Base-by-base conservation (phyloP, 2,113 vertebrate genomes). In the Cercocebus atys region DNA sequence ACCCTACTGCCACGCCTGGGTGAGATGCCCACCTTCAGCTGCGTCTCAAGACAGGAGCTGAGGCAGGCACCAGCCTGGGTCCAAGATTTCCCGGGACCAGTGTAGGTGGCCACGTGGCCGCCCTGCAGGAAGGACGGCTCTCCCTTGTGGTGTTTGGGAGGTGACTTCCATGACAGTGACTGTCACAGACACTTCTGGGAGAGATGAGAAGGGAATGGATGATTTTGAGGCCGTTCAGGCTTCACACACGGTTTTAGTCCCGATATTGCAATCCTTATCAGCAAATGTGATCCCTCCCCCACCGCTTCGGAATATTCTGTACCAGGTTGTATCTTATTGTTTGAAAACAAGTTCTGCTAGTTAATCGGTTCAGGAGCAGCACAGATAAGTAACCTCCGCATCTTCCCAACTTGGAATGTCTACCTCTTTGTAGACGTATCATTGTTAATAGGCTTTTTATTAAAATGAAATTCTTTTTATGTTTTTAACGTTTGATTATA, bases 221-320 rank as follows among this genome's bases (percentile, higher is more conserved):
- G 3, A 30, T n/a, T 30, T 1, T 0, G 18, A 32, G 43, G 43
- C 35, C 20, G 0, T 50, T 18, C 1, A 5, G 38, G 17, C 13
- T 57, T 16, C 10, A 45, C 22, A 13, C n/a, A 27, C 22, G 18
- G 0, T 6, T 30, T 32, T 40, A 2, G 8, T 43, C 40, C 9
- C 45, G 8, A 14, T 0, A 1, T 3, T 16, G 64, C 38, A 4
- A 14, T 35, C 75, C 20, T 23, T 2, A 18, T 32, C 10, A 47
- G 45, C 38, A 16, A 8, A 16, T 8, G 25, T 32, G 0, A 1
- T 4, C 3, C 75, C 45, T 2, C 0, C 30, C 38, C 7, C 52
- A 0, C 45, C 5, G 1, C 14, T 5, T 20, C 0, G 16, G 47
- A 35, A 38, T 9, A 1, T 32, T 68, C n/a, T 50, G 32, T 30